Evolutionary conservation across 2,113 vertebrate species (phyloP), one percentile per base, ranked within the genome.

Genomic region (Laticauda laticaudata): DNA sequence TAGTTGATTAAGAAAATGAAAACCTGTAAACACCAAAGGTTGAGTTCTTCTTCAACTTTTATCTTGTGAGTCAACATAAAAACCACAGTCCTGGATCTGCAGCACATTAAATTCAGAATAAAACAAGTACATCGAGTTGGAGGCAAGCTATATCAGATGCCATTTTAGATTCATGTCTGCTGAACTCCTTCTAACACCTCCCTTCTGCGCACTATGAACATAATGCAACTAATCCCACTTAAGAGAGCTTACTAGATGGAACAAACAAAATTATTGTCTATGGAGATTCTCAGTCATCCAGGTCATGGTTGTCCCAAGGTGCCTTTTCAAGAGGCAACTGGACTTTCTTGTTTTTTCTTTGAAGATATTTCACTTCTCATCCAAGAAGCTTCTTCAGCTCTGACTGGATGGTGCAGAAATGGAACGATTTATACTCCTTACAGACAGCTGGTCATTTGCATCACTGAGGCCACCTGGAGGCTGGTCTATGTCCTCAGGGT

Each of bases 11-110:
- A 23, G 51, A 90, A 94, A 94, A 91, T 15, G 4, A 61, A 93
- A 96, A 93, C 1, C 51, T 94, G 0, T 56, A 92, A 93, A 95
- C 95, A 29, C 61, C 92, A 94, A 14, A 75, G 43, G 55, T 51
- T 89, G 43, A 39, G 8, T 55, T 9, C 59, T 94, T 21, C 26
- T 75, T 14, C 48, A 92, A 1, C 91, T 7, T 92, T 92, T 45
- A 92, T 26, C 18, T 64, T 61, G 5, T n/a, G 55, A 24, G 14
- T 0, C 0, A 0, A 91, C 57, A 93, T 29, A 75, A 48, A 53
- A 64, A 51, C 88, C 51, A 89, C 14, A 53, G 51, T 21, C 89
- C 45, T 90, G 57, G 5, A 24, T 14, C 57, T 48, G 7, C 26
- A 90, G 18, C 20, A 8, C 24, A 64, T 90, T 64, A 51, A 8